Evolutionary conservation across 2,113 vertebrate genomes (phyloP), one percentile per base, ranked within the genome.

Genomic region (Pseudopipra pipra): DNA sequence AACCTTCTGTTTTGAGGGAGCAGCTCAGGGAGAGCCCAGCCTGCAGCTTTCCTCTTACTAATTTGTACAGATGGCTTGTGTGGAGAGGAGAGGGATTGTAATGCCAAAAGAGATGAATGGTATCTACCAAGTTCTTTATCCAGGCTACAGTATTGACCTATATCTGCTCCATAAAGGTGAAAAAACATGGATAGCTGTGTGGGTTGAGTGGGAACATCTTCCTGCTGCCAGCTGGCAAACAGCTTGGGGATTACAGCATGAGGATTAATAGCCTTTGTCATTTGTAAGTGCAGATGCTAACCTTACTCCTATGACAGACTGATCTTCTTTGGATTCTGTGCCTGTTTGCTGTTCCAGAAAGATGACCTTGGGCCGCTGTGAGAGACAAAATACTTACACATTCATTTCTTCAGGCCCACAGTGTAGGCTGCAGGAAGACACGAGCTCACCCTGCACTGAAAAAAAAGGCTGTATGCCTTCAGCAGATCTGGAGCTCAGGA

Each of bases 211-310:
- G 94, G 85, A 93, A 89, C 95, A 95, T 91, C 90, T 95, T 95
- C 87, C 90, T 84, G 90, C 92, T 97, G 95, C 95, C 95, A 96
- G 95, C 96, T 97, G 96, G 95, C 95, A 96, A 96, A 93, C 93
- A 95, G 95, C 92, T 95, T 97, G 95, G 93, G 92, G 95, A 96
- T 96, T 95, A 96, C 95, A 96, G 93, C 93, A 96, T 88, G 89
- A 97, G 93, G 95, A 97, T 97, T 97, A 94, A 97, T 97, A 96
- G 95, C 95, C 96, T 97, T 96, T 97, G 95, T 96, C 96, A 94
- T 97, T 97, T 95, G 62, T 95, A 95, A 94, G 95, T 95, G 96
- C 96, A 96, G 95, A 96, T 95, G 95, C 95, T 96, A 96, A 96
- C 93, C 95, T 96, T 95, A 96, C 93, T 94, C 95, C 90, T 95